A percentile compares a stretch with the other conserved stretches of the same genome.
phyloP scores from a whole-genome alignment of 1,140 invertebrate genomes.

The Drosophila leontia region DNA sequence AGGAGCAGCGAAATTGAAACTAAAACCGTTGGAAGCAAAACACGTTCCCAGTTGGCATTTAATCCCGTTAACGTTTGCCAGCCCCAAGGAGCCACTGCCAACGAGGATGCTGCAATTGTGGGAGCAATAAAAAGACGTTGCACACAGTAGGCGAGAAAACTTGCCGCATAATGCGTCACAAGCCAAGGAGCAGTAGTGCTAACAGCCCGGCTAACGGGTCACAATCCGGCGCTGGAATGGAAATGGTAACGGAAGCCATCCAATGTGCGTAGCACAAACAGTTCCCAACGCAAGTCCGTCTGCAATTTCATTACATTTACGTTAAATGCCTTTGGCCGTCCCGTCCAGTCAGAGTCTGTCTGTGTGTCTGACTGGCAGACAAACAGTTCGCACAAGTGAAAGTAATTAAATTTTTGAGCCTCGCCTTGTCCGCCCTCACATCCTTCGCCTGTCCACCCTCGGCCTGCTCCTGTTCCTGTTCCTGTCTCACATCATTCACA shows the following conservation, averaged over 20 bases:
- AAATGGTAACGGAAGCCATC: slow-evolving; percentile 22
- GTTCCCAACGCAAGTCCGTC: slow-evolving; percentile 37
- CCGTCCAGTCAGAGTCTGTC: slow-evolving; percentile 21
- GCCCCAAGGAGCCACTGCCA: background rate
- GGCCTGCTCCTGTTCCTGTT: background rate
- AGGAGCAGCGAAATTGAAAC: slow-evolving; percentile 3
- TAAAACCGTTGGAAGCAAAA: slow-evolving; percentile 15
- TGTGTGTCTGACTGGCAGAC: slow-evolving; percentile 51
- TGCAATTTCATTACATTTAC: slow-evolving; percentile 79
- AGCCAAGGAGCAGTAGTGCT: slow-evolving; percentile 28
- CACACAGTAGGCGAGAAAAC: slow-evolving; percentile 60
- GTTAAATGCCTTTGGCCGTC: slow-evolving; percentile 74
- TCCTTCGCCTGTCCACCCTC: background rate
- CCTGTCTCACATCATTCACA: slow-evolving; percentile 57
- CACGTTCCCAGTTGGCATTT: slow-evolving; percentile 57
- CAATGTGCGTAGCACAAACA: slow-evolving; percentile 56
- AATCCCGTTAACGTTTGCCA: slow-evolving; percentile 46
- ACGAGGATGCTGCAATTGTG: background rate
- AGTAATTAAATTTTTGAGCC: slow-evolving; percentile 82
- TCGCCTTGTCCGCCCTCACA: slow-evolving; percentile 5
- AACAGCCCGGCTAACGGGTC: slow-evolving; percentile 15
- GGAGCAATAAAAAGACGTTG: slow-evolving; percentile 52
- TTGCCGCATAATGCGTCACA: slow-evolving; percentile 63
- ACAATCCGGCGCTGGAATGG: slow-evolving; percentile 3
- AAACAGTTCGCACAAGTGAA: slow-evolving; percentile 78